Evolutionary conservation across 2,797 vertebrate genomes (phyloP), one percentile per base, ranked within the genome.

Genomic region (Xyrichtys novacula): DNA sequence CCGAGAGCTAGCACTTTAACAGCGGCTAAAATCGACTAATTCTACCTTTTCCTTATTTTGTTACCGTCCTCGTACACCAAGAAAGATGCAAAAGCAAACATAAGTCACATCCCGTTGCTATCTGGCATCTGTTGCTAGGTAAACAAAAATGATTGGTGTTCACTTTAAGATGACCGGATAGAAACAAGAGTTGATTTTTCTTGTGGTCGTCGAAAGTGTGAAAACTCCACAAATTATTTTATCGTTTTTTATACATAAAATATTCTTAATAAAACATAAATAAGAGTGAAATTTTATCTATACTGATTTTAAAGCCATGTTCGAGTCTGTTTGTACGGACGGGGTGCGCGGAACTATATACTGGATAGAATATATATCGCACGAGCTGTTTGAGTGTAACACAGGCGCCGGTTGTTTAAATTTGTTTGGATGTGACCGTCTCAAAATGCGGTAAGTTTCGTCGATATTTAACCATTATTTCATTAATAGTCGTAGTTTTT

Each of bases 101-200:
- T 26, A 12, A 25, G 11, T 19, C 8, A 8, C 42, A 47, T 36
- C 17, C 19, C 17, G 59, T 73, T 49, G 72, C 82, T 76, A 78
- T 42, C 75, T 2, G 15, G 36, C 17, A 62, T 57, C 65, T 70
- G 92, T 93, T 92, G 87, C 90, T 88, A 92, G 75, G 91, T 80
- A 89, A 90, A 92, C 86, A 90, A 83, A n/a, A 19, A 1, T 76
- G 56, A 48, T 7, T 2, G 23, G 85, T 90, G 84, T 63, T 61
- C 56, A 28, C 31, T 0, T 14, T 80, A 85, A 63, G n/a, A 17
- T 20, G 38, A 34, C 55, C 50, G 76, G 17, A 74, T 22, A 39
- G 86, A 86, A 92, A 91, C 89, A 84, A 82, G 65, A 2, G 3
- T 31, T 4, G 25, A 9, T 1, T 1, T 20, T 65, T 78, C 10